Evolutionary conservation across 2,113 vertebrate species (phyloP).

Genomic region (Bambusicola thoracicus): DNA sequence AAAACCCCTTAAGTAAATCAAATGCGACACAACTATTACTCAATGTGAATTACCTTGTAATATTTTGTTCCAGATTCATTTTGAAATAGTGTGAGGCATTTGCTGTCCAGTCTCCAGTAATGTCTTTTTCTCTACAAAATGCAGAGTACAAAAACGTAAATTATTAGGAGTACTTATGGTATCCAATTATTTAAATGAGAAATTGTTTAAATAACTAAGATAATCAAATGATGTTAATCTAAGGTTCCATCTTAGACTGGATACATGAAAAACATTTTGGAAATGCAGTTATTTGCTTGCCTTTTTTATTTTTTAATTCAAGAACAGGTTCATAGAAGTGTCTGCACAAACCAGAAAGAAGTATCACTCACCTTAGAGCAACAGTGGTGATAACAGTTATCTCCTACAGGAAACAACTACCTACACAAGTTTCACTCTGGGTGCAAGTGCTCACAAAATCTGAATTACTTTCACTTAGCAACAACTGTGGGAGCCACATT

Average conservation of each 20-base stretch:
- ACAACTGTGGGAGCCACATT: not conserved
- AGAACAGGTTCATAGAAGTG: not conserved
- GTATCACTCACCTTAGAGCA: not conserved
- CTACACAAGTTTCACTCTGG: not conserved
- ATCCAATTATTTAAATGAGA: not conserved
- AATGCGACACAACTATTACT: not conserved
- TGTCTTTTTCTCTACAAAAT: constrained; percentile 93
- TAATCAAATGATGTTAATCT: not conserved
- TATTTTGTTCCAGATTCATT: constrained; percentile 97
- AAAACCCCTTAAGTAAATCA: not conserved
- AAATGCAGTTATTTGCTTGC: not conserved
- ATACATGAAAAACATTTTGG: not conserved
- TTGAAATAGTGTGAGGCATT: constrained; percentile 95
- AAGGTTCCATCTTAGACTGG: not conserved
- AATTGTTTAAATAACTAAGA: not conserved
- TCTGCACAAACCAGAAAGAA: not conserved
- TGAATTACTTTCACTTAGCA: not conserved
- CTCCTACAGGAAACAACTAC: not conserved
- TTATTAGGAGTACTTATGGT: not conserved
- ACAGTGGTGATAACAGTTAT: not conserved
- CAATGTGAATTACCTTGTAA: constrained; percentile 85
- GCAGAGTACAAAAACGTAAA: constrained; percentile 28
- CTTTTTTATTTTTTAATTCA: not conserved
- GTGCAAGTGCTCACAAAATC: not conserved
- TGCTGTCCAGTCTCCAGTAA: constrained; percentile 98